Conservation (phyloP, 1,140 invertebrate genomes). For the Drosophila arizonae region DNA sequence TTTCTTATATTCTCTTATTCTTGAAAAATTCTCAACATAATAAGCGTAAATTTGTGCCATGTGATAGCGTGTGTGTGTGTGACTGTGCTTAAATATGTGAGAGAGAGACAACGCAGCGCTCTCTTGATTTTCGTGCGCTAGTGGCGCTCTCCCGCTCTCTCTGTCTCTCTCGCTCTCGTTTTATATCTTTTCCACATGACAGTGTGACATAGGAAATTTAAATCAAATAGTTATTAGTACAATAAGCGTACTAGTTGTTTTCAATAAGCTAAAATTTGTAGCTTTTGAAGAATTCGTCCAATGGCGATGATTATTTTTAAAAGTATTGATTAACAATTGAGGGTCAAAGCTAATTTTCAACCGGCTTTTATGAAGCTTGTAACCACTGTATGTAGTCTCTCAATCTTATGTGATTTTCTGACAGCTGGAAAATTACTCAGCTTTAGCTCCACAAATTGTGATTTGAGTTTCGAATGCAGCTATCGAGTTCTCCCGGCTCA, state of each 20-base stretch:
- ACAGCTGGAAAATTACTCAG: slow-evolving; percentile 55
- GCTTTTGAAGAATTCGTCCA: too few relatives aligned
- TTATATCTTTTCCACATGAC: slow-evolving; percentile 46
- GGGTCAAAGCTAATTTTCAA: neutral
- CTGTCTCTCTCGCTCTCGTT: slow-evolving; percentile 7
- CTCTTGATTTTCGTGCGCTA: slow-evolving; percentile 63
- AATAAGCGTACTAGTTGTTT: neutral
- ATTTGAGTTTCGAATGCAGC: slow-evolving; percentile 41
- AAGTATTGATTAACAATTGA: slow-evolving; percentile 4
- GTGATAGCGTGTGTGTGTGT: slow-evolving; percentile 28
- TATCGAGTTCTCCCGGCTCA: slow-evolving; percentile 13
- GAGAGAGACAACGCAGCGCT: slow-evolving; percentile 12
- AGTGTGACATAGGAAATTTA: slow-evolving; percentile 40
- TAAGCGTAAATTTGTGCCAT: slow-evolving; percentile 63
- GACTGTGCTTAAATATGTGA: slow-evolving; percentile 11
- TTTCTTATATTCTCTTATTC: slow-evolving; percentile 51
- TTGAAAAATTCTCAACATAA: slow-evolving; percentile 76
- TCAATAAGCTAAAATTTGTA: neutral
- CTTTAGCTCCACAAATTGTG: slow-evolving; percentile 19
- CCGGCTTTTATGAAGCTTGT: slow-evolving; percentile 20
- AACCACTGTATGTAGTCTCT: slow-evolving; percentile 35
- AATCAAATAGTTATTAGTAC: slow-evolving; percentile 28
- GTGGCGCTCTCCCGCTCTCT: slow-evolving; percentile 14
- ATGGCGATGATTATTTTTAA: neutral
- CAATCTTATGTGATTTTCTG: slow-evolving; percentile 42